Base-by-base conservation (phyloP, 2,888 invertebrate genomes). In the Pharmacophagus antenor region DNA sequence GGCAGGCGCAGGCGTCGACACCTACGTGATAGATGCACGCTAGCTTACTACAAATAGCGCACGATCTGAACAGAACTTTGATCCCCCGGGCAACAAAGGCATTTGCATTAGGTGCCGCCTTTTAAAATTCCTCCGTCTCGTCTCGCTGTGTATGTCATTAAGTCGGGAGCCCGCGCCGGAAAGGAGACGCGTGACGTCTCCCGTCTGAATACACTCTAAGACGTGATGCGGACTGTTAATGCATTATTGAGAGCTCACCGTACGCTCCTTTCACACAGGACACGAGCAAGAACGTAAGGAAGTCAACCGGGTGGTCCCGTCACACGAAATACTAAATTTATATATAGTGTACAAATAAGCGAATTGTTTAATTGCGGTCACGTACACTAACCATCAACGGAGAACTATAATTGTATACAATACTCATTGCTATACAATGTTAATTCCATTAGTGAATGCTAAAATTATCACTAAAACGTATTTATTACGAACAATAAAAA, bases 141-240 rank as follows among this genome's bases (percentile, higher is more conserved):
- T 58, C 64, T 66, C 62, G 47, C 61, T 62, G 64, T 62, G 62
- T 64, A 65, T 63, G 65, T 69, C 66, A 78, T 81, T 82, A 78
- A 71, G 70, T 64, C 74, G 59, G 65, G 65, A 37, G 74, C 71
- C 69, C 71, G 71, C 82, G 75, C 77, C 86, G 88, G 88, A 89
- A 87, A 80, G 74, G 72, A 65, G 72, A 78, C 79, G 82, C 88
- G 85, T 88, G 88, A 85, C 78, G 83, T 76, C 81, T 80, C 72
- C 72, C 67, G 72, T 73, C 75, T 74, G 74, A 76, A 77, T 74
- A 76, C 76, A 74, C 73, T 75, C 71, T 67, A 69, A 73, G 74
- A 88, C 88, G 88, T 89, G 88, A 84, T 79, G 69, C 70, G 83
- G 67, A 66, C 74, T 63, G 63, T 62, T 79, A 80, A 85, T 84